These are phyloP conservation scores for Scarus forsteni DNA, from an alignment of 2,797 vertebrate genomes.

Conservation along the genomic window DNA sequence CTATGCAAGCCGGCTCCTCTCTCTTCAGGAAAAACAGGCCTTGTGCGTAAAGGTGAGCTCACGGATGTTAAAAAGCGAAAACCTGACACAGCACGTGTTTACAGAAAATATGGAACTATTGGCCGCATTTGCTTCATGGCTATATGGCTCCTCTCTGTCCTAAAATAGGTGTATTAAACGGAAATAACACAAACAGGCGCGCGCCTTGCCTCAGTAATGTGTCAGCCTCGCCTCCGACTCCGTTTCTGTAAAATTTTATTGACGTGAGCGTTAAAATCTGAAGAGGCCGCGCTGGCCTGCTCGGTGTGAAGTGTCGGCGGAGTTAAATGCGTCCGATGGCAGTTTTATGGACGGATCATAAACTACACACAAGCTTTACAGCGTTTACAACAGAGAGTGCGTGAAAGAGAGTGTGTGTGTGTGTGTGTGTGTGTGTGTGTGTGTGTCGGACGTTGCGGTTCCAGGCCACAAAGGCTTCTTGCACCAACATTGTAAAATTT, in stretches of 20 bases:
- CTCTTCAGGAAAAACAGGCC: conserved; percentile 21
- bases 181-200: not conserved
- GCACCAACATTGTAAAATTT: conserved; percentile 15
- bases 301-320: conserved; percentile 46
- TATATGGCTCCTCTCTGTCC: conserved; percentile 10
- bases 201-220: conserved; percentile 13
- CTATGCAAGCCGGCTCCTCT: conserved; percentile 64
- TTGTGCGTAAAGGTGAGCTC: not conserved
- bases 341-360: conserved; percentile 70
- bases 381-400: conserved; percentile 32
- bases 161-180: conserved; percentile 5
- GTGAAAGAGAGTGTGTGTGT: conserved; percentile 17
- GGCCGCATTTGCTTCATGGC: not conserved
- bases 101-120: not conserved
- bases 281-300: conserved; percentile 32
- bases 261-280: conserved; percentile 38
- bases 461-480: conserved; percentile 15
- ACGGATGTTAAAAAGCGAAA: not conserved
- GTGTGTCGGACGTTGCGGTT: conserved; percentile 3
- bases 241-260: conserved; percentile 45
- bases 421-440: conserved; percentile 23
- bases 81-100: not conserved
- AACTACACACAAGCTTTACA: conserved; percentile 60
- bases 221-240: conserved; percentile 20
- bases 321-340: conserved; percentile 65